A percentile compares a stretch with the other conserved stretches of the same genome.
These are phyloP conservation scores for Drosophila aff. DNA, from an alignment of 1,140 invertebrate species.

Conservation along the genomic window DNA sequence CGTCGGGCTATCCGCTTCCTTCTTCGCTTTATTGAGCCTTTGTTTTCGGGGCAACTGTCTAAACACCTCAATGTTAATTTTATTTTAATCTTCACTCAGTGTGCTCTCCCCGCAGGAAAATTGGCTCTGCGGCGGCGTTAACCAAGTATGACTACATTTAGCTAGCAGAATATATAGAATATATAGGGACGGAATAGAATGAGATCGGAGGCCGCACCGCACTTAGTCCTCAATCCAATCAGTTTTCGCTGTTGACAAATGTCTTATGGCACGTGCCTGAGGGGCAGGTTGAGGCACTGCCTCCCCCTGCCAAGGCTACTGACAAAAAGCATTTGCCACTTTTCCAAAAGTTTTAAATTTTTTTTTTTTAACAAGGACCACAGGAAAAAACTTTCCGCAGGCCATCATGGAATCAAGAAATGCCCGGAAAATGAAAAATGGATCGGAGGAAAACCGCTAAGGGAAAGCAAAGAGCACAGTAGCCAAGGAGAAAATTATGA, in stretches of 20 bases:
- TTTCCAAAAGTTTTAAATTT: no score
- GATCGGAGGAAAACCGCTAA: conserved; percentile 17
- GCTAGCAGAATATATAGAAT: not conserved
- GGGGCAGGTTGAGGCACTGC: conserved; percentile 31
- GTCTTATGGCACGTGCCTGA: conserved; percentile 74
- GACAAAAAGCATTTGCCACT: no score
- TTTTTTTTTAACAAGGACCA: conserved; percentile 27
- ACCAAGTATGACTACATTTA: conserved; percentile 8
- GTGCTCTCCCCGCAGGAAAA: conserved; percentile 12
- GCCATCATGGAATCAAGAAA: conserved; percentile 35
- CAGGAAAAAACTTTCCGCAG: conserved; percentile 54
- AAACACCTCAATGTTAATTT: no score
- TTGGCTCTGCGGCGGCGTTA: conserved; percentile 44
- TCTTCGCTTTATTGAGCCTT: not conserved
- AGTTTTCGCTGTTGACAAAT: conserved; percentile 73
- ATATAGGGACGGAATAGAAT: accelerated
- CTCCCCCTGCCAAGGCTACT: no score
- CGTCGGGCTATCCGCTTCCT: not conserved
- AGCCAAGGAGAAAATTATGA: conserved; percentile 17
- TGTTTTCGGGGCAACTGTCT: not conserved
- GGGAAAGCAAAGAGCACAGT: conserved; percentile 1
- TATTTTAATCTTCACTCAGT: not conserved
- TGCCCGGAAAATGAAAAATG: conserved; percentile 45
- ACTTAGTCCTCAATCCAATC: conserved; percentile 73
- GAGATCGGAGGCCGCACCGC: conserved; percentile 19